Evolutionary conservation across 2,888 invertebrate species (phyloP), one percentile per base, ranked within the genome.

Genomic region (Heliconius hortense): DNA sequence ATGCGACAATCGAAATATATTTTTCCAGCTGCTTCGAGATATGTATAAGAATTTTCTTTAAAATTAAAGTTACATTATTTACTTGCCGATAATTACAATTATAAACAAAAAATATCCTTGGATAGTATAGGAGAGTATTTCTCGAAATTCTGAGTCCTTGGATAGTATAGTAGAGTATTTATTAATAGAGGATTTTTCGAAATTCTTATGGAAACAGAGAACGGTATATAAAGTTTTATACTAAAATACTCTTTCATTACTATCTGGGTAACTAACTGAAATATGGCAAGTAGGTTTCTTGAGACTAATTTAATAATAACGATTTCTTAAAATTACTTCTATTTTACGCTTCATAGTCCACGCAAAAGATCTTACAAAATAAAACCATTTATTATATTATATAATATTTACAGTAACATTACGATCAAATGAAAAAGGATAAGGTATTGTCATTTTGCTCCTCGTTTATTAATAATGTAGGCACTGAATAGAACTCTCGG

Each of bases 401-500:
- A 66, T 68, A 53, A 68, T 68, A 31, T 28, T 56, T 35, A 1
- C 15, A 31, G 21, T 15, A 53, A 68, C 8, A 69, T 69, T 31
- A 56, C 5, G 1, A 69, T 56, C 31, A 56, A 56, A 69, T 69
- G 69, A 56, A 56, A 69, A 69, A 69, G 56, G 53, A 53, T 53
- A 69, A 53, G 53, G 48, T 15, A 69, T 56, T 56, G 69, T 69
- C 69, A 69, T 69, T 69, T 69, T 31, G 69, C 56, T 69, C 56
- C 53, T 69, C 69, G 69, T 69, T 69, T 69, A 69, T 69, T 69
- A 69, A 69, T 69, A 69, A 69, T 53, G 69, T 69, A 68, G 68
- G 68, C 53, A 11, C 24, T 71, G 60, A 59, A 71, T 71, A 60
- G 35, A 4, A 26, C n/a, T 59, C 60, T 24, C 56, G 70, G 18